Evolutionary conservation across 2,888 invertebrate genomes (phyloP).

Genomic region (Deilephila porcellus): DNA sequence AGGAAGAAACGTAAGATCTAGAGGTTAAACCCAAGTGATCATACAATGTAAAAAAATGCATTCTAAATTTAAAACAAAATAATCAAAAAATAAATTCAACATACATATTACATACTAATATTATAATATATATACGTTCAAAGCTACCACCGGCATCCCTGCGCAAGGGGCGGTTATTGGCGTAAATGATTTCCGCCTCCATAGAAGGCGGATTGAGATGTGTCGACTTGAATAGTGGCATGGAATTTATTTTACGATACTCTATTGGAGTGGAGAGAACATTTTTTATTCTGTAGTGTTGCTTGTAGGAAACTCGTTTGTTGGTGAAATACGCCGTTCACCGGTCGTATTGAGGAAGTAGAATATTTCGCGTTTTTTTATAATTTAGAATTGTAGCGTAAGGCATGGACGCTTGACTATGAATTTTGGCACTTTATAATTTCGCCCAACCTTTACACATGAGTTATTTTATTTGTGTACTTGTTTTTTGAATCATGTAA

Average conservation of each 20-base stretch:
- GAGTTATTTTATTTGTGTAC: too few species aligned
- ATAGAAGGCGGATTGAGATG: constrained; percentile 56
- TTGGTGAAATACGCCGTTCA: background rate
- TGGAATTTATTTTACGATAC: constrained; percentile 55
- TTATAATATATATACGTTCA: too few species aligned
- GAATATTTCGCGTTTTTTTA: background rate
- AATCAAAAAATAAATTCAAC: too few species aligned
- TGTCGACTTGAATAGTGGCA: constrained; percentile 48
- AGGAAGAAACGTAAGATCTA: too few species aligned
- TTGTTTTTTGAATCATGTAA: too few species aligned
- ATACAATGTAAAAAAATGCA: too few species aligned
- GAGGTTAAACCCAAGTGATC: too few species aligned
- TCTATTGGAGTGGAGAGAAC: constrained; percentile 38
- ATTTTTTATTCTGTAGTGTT: constrained; percentile 18
- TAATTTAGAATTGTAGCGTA: background rate
- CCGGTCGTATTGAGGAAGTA: background rate
- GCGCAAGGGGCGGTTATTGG: constrained; percentile 55
- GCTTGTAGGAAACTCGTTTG: constrained; percentile 14
- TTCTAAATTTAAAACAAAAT: too few species aligned
- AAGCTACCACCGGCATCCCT: constrained; percentile 32
- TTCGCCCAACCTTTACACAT: too few species aligned
- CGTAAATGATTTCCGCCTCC: constrained; percentile 73
- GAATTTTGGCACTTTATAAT: too few species aligned
- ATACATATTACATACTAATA: too few species aligned
- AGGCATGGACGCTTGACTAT: too few species aligned